Evolutionary conservation across 1,140 invertebrate species (phyloP).

Genomic region (Cryptotermes secundus): DNA sequence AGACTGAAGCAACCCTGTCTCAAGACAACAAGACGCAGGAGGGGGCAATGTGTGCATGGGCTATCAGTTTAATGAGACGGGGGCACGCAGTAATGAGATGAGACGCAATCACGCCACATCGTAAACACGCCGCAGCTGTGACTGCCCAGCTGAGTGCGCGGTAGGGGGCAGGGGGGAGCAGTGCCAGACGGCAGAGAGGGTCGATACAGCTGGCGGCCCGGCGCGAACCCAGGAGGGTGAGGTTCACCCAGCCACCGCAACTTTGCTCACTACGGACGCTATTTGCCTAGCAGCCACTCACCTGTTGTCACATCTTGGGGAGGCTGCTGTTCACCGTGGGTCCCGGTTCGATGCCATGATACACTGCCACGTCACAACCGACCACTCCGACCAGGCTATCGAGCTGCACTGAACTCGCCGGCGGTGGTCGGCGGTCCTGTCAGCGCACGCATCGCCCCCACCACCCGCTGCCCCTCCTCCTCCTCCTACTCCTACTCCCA

Average conservation of each 20-base stretch:
- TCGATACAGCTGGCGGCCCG: not conserved
- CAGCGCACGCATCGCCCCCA: not conserved
- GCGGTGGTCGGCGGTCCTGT: not conserved
- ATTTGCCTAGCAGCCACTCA: not conserved
- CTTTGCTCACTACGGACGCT: not conserved
- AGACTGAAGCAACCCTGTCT: no score
- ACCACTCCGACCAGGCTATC: not conserved
- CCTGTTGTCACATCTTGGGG: not conserved
- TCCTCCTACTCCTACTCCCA: no score
- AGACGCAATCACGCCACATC: not conserved
- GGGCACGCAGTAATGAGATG: not conserved
- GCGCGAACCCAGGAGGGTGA: not conserved
- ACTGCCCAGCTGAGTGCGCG: no score
- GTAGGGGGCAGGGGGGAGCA: not conserved
- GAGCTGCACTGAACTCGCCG: not conserved
- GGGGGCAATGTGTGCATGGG: not conserved
- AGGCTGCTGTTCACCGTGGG: not conserved
- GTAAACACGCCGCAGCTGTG: conserved; percentile 1
- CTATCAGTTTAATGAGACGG: not conserved
- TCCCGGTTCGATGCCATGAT: not conserved
- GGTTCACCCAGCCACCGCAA: not conserved
- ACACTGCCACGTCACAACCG: not conserved
- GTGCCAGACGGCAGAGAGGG: not conserved
- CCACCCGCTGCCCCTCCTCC: not conserved
- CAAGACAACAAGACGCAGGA: no score